Evolutionary conservation across 23 tunicate species (phyloP).

Genomic region (Ciona savignyi): DNA sequence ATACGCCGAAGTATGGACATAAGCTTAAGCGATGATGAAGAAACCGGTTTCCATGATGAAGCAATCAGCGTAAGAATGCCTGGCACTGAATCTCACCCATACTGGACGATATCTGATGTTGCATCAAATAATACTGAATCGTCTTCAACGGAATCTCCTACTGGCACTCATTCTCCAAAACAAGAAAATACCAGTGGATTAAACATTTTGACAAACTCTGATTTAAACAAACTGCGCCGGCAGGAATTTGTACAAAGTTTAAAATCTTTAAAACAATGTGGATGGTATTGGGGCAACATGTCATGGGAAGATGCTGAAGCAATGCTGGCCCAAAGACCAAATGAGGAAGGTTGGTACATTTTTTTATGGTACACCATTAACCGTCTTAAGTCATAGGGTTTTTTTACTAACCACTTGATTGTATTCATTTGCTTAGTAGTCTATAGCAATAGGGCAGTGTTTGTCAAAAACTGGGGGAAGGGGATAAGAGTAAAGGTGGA

Average conservation of each 20-base stretch:
- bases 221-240: too few relatives aligned
- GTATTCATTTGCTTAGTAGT: too few relatives aligned
- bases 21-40: neutral
- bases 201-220: too few relatives aligned
- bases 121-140: neutral
- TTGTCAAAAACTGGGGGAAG: too few relatives aligned
- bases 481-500: too few relatives aligned
- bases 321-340: slow-evolving; percentile 34
- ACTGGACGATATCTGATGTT: slow-evolving; percentile 22
- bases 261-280: slow-evolving; percentile 37
- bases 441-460: too few relatives aligned
- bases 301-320: slow-evolving; percentile 88
- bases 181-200: neutral
- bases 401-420: too few relatives aligned
- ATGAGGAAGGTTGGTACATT: slow-evolving; percentile 52
- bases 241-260: slow-evolving; percentile 44
- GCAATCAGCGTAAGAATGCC: slow-evolving; percentile 5
- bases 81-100: slow-evolving; percentile 11
- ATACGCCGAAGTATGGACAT: slow-evolving; percentile 51
- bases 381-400: too few relatives aligned
- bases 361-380: too few relatives aligned
- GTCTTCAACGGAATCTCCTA: neutral
- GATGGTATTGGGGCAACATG: slow-evolving; percentile 94
- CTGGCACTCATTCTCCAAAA: neutral
- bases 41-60: neutral